A percentile compares a stretch with the other conserved stretches of the same genome.
phyloP scores from a whole-genome alignment of 2,888 invertebrate species.

The Dicycla oo region DNA sequence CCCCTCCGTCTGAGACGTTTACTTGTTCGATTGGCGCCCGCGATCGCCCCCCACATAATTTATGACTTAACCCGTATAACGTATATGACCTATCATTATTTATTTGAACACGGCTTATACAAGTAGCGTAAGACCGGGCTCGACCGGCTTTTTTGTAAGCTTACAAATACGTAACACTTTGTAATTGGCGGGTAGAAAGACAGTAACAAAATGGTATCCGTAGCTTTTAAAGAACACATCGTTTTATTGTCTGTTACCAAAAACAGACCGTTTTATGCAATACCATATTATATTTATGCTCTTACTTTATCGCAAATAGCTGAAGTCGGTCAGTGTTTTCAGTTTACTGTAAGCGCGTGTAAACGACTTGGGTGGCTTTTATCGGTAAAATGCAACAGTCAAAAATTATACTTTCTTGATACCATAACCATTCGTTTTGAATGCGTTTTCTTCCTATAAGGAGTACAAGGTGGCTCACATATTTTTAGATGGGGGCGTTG shows the following conservation, averaged over 20 bases:
- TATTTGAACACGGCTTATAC: constrained; percentile 72
- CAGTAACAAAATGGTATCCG: constrained; percentile 34
- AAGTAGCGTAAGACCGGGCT: constrained; percentile 55
- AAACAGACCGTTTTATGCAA: constrained; percentile 32
- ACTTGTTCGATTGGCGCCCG: constrained; percentile 74
- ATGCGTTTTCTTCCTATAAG: constrained; percentile 13
- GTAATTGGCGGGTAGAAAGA: constrained; percentile 25
- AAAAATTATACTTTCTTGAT: constrained; percentile 39
- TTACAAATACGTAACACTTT: constrained; percentile 43
- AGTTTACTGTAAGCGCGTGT: constrained; percentile 34
- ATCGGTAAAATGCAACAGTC: constrained; percentile 39
- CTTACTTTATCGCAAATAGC: constrained; percentile 41
- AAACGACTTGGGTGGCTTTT: constrained; percentile 49
- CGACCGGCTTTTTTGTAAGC: constrained; percentile 49
- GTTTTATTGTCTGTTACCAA: constrained; percentile 26
- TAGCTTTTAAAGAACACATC: constrained; percentile 31
- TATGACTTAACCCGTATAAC: constrained; percentile 81
- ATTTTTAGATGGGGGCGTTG: constrained; percentile 29
- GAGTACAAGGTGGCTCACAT: constrained; percentile 25
- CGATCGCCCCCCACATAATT: constrained; percentile 78
- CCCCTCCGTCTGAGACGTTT: constrained; percentile 73
- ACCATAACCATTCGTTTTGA: constrained; percentile 10
- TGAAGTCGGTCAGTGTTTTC: constrained; percentile 29
- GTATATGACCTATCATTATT: constrained; percentile 79
- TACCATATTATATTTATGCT: constrained; percentile 25